Percentiles rank a stretch among this genome's conserved stretches.
These are phyloP conservation scores for Naso thynnoides DNA, from an alignment of 2,797 vertebrate genomes.

Conservation along the genomic window DNA sequence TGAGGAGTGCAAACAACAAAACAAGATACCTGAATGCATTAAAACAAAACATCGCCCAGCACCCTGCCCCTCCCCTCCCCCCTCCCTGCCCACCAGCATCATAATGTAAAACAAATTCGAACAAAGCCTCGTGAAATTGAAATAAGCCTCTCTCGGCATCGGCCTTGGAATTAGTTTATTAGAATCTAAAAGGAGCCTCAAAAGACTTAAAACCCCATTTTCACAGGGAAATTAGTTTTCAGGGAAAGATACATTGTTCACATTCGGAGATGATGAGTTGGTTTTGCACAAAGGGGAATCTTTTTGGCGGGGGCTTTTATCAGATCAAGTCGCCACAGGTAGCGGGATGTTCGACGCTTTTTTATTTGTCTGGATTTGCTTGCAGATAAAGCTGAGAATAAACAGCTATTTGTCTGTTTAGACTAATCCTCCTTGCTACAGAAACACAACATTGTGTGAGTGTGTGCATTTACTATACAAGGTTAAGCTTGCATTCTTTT, in stretches of 20 bases:
- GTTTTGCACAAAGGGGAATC: slow-evolving; percentile 65
- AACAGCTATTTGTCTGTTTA: slow-evolving; percentile 57
- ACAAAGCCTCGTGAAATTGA: slow-evolving; percentile 80
- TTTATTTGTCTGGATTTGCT: slow-evolving; percentile 70
- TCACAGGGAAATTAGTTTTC: slow-evolving; percentile 81
- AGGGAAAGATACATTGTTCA: slow-evolving; percentile 72
- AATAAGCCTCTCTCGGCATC: slow-evolving; percentile 70
- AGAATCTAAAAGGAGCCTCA: slow-evolving; percentile 79
- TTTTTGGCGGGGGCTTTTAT: slow-evolving; percentile 65
- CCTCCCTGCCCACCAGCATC: slow-evolving; percentile 56
- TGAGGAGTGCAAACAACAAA: slow-evolving; percentile 54
- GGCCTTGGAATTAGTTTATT: slow-evolving; percentile 81
- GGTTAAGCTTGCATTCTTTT: slow-evolving; percentile 22
- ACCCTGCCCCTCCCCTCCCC: background rate
- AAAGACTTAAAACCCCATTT: slow-evolving; percentile 82
- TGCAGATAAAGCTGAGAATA: slow-evolving; percentile 60
- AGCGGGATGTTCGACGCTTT: slow-evolving; percentile 42
- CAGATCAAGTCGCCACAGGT: slow-evolving; percentile 70
- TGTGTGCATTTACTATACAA: slow-evolving; percentile 13
- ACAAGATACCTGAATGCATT: slow-evolving; percentile 66
- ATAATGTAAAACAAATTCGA: slow-evolving; percentile 82
- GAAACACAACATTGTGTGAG: slow-evolving; percentile 19
- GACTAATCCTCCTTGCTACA: slow-evolving; percentile 33
- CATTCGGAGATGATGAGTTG: slow-evolving; percentile 75
- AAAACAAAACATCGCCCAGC: slow-evolving; percentile 53